phyloP scores from a whole-genome alignment of 2,888 invertebrate genomes.

The Mellilla xanthometata region DNA sequence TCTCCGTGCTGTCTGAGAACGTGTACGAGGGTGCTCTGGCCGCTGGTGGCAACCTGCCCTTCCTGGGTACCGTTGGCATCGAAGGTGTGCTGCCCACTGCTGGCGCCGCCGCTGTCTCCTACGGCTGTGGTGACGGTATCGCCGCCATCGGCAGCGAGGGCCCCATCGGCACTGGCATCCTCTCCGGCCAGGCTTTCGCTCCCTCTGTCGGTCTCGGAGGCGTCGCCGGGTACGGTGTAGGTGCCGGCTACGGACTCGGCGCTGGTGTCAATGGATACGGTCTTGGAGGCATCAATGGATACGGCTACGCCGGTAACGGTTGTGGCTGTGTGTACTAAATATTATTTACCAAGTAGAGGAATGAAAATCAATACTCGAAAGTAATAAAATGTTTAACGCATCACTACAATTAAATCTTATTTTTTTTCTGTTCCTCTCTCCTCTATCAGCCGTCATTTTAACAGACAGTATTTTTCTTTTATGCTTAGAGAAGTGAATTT shows the following conservation, averaged over 20 bases:
- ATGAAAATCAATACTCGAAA: too few relatives aligned
- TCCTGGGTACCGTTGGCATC: constrained; percentile 37
- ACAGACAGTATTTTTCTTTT: too few relatives aligned
- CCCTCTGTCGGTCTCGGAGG: constrained; percentile 10
- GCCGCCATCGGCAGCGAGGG: constrained; percentile 29
- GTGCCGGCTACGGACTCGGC: not conserved
- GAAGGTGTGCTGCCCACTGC: constrained; percentile 43
- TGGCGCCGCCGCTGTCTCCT: constrained; percentile 41
- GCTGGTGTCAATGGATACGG: too few relatives aligned
- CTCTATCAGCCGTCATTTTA: too few relatives aligned
- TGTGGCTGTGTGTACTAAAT: not conserved
- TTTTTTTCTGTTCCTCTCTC: too few relatives aligned
- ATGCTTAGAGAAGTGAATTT: too few relatives aligned
- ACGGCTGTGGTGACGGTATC: constrained; percentile 41
- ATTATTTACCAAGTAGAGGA: too few relatives aligned
- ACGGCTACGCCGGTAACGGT: not conserved
- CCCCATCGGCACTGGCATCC: constrained; percentile 13
- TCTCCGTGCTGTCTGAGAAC: constrained; percentile 43
- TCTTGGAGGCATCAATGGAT: not conserved
- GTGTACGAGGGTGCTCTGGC: constrained; percentile 37
- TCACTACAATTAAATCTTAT: too few relatives aligned
- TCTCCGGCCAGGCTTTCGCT: constrained; percentile 9
- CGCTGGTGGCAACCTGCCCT: constrained; percentile 39
- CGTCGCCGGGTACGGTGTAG: constrained; percentile 7
- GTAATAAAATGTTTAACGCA: too few relatives aligned